Evolutionary conservation across 1,140 invertebrate genomes (phyloP), one percentile per base, ranked within the genome.

Genomic region (Rhopalosiphum maidis): DNA sequence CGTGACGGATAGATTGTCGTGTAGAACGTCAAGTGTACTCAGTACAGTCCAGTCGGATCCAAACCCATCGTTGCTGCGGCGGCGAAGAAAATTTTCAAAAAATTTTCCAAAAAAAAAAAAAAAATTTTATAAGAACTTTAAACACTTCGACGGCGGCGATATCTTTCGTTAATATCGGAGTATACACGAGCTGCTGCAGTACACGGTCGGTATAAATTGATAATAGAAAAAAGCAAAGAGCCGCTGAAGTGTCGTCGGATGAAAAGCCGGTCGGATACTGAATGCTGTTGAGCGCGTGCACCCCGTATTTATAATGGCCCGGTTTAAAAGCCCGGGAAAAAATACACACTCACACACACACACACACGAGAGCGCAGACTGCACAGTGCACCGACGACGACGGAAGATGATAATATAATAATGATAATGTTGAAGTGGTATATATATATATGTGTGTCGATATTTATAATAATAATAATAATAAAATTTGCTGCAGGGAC

Each of bases 291-390:
- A 54, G 35, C 91, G 91, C 91, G 77, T 93, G 91, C 91, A 93
- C 91, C 91, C 91, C 91, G 91, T 93, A 93, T 93, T 93, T 93
- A 93, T 93, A 93, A 93, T 85, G 77, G 77, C 77, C 77, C 68
- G 91, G 91, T 92, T 88, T 60, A 93, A 93, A 93, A 86, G 82
- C 91, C 91, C 82, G 91, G 91, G 82, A 93, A 93, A 91, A 82
- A 51, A 54, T 41, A 54, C 48, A 83, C 46, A 54, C 68, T 51
- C 46, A 83, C 82, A 35, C 77, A n/a, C 87, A 35, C 77, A n/a
- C 87, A 46, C 85, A 46, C 85, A 30, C 85, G 85, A 25, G 83
- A 41, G 37, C 83, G 23, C 37, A 22, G 37, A 85, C 83, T 41
- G 35, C 35, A 82, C 35, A 5, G n/a, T 37, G 35, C 35, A 85